A percentile compares a stretch with the other conserved stretches of the same genome.
These are phyloP conservation scores for Corvus moneduloides DNA, from an alignment of 2,113 vertebrate species.

Conservation along the genomic window DNA sequence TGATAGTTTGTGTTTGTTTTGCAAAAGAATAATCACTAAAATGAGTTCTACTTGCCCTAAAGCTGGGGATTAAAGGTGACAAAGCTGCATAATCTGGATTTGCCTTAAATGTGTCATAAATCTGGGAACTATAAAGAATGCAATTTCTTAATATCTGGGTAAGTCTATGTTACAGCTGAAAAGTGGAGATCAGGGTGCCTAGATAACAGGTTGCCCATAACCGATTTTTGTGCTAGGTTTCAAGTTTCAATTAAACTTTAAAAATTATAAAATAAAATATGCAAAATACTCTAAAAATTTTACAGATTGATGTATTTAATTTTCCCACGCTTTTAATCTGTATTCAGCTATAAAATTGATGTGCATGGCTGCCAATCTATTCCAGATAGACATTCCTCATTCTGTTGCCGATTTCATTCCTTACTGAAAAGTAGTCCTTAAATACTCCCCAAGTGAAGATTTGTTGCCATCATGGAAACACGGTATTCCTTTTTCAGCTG, in stretches of 20 bases:
- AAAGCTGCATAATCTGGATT: neutral
- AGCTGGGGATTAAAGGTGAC: neutral
- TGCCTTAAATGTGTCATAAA: neutral
- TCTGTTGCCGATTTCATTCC: neutral
- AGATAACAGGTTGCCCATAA: neutral
- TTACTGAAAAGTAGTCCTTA: neutral
- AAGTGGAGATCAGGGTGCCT: neutral
- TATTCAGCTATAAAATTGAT: neutral
- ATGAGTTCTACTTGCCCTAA: neutral
- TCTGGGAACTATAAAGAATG: neutral
- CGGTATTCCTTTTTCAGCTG: accelerated
- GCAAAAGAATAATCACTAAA: neutral
- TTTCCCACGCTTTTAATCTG: neutral
- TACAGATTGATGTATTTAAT: neutral
- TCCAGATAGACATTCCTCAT: neutral
- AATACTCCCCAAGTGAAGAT: neutral
- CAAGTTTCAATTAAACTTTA: neutral
- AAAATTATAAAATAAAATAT: neutral
- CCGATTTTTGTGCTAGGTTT: neutral
- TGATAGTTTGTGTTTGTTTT: neutral
- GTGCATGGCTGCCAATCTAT: neutral
- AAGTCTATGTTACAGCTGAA: neutral
- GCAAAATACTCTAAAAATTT: neutral
- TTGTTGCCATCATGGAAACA: neutral
- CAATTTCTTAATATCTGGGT: neutral